Evolutionary conservation across 2,888 invertebrate genomes (phyloP), one percentile per base, ranked within the genome.

Genomic region (Flexamia atlantica): DNA sequence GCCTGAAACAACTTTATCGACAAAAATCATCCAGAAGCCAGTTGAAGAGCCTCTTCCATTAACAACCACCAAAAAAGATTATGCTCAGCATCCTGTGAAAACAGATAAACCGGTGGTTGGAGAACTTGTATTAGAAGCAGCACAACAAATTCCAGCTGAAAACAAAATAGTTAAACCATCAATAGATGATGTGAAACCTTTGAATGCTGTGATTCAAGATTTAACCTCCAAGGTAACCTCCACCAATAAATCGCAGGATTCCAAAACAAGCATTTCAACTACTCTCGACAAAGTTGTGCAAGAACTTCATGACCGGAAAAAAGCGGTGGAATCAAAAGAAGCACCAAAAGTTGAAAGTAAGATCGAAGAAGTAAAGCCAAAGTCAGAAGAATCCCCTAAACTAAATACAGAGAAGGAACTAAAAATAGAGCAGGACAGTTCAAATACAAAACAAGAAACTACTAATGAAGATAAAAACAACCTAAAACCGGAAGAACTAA

Each of bases 171-270:
- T 40, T 7, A 85, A 83, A 68, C 14, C 60, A 30, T 3, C 53
- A 20, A 40, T 82, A 72, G 86, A 85, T 25, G 85, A 87, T 60
- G 79, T 50, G 12, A 86, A 86, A 53, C 86, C 86, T 10, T 83
- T 87, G 30, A 86, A 85, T 81, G 86, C 86, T 70, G 86, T 87
- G 60, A 86, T 87, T 72, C 86, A 87, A 82, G 87, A 86, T 83
- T 80, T 87, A 42, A 86, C 87, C 0, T 60, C 80, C 28, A 84
- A 85, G 50, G 81, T 82, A 57, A 20, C 74, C 23, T 81, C 72
- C 30, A 32, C 28, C 23, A 81, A 70, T 20, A n/a, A 53, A 28
- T 30, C 46, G 9, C 64, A 82, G 40, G 84, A 84, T 12, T 79
- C 74, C 10, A 83, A 84, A 84, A 28, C 46, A 42, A 86, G 85